phyloP scores from a whole-genome alignment of 2,888 invertebrate genomes.

The Trachelus troglodyta region DNA sequence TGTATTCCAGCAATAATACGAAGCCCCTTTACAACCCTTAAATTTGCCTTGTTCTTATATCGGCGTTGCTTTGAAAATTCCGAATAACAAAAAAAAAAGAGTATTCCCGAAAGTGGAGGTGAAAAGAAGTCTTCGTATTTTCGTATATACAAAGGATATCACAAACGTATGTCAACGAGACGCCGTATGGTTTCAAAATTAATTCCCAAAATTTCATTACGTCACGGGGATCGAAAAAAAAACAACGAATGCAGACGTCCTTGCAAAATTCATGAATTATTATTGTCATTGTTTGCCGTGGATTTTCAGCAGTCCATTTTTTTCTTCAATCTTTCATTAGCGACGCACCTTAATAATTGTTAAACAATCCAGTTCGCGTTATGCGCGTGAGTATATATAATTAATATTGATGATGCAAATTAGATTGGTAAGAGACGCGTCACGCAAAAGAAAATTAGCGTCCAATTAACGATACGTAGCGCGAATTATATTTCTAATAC shows the following conservation, averaged over 20 bases:
- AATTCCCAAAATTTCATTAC: not conserved
- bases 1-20: not conserved
- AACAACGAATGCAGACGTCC: not conserved
- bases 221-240: not conserved
- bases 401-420: too few species aligned
- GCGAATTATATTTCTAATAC: not conserved
- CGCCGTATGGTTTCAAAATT: not conserved
- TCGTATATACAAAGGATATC: not conserved
- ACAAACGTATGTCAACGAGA: not conserved
- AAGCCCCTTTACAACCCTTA: not conserved
- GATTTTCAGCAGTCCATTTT: too few species aligned
- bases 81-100: not conserved
- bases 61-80: not conserved
- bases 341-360: not conserved
- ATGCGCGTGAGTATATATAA: too few species aligned
- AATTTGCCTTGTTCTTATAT: not conserved
- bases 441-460: not conserved
- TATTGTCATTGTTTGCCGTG: not conserved
- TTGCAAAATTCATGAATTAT: not conserved
- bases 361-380: not conserved
- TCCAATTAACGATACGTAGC: not conserved
- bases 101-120: too few species aligned
- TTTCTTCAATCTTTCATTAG: not conserved
- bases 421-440: not conserved
- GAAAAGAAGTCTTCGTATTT: not conserved